Evolutionary conservation across 2,797 vertebrate genomes (phyloP).

Genomic region (Zonotrichia albicollis): DNA sequence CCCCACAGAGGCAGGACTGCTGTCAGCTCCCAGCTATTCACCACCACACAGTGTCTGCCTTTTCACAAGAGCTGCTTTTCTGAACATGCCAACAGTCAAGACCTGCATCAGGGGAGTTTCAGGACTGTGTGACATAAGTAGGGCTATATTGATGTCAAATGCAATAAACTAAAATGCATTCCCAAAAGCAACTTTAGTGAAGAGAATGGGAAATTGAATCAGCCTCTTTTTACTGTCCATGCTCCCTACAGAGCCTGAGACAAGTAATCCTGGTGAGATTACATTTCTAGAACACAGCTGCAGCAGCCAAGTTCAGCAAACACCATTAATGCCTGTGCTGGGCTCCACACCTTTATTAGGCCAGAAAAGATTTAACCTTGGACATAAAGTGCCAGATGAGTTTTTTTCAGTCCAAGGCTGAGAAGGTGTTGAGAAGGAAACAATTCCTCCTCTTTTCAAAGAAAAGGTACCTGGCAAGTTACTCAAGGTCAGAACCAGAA

Average conservation of each 20-base stretch:
- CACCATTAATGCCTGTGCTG: neutral
- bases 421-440: neutral
- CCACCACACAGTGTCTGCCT: neutral
- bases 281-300: neutral
- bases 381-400: neutral
- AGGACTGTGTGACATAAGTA: neutral
- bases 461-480: neutral
- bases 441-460: neutral
- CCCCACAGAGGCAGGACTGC: neutral
- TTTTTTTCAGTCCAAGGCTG: neutral
- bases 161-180: neutral
- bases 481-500: neutral
- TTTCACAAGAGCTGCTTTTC: neutral
- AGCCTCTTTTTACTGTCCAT: neutral
- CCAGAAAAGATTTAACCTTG: neutral
- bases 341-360: neutral
- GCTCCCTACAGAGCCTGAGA: neutral
- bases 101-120: neutral
- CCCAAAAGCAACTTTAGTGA: neutral
- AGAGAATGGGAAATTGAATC: neutral
- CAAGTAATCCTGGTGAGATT: neutral
- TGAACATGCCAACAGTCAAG: neutral
- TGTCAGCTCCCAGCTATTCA: neutral
- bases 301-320: neutral
- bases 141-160: neutral